A percentile compares a stretch with the other conserved stretches of the same genome.
These are phyloP conservation scores for Danio jaintianensis DNA, from an alignment of 2,797 vertebrate genomes.

Conservation along the genomic window DNA sequence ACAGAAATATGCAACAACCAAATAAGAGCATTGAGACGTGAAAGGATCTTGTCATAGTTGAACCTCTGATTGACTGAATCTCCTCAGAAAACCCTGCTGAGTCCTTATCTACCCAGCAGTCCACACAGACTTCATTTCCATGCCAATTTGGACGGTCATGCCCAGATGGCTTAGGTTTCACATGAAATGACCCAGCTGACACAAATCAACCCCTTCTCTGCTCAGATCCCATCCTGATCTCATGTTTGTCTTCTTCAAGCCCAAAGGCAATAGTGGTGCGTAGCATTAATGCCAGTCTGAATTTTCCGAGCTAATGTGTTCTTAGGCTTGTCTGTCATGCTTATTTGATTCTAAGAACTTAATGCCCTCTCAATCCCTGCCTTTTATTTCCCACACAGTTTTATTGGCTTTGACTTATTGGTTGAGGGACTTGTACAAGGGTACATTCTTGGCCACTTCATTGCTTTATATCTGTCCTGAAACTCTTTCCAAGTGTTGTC, in stretches of 20 bases:
- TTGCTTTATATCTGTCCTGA: conserved; percentile 54
- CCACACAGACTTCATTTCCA: conserved; percentile 42
- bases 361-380: conserved; percentile 34
- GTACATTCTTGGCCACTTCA: conserved; percentile 70
- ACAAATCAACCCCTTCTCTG: conserved; percentile 38
- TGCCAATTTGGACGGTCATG: conserved; percentile 46
- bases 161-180: conserved; percentile 51
- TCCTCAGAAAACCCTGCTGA: not conserved
- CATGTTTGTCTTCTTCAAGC: conserved; percentile 19
- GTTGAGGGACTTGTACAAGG: conserved; percentile 66
- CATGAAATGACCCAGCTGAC: conserved; percentile 43
- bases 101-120: conserved; percentile 29
- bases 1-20: conserved; percentile 12
- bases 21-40: not conserved
- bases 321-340: conserved; percentile 28
- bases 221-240: conserved; percentile 35
- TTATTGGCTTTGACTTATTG: conserved; percentile 47
- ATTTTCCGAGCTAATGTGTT: conserved; percentile 36
- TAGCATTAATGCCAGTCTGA: conserved; percentile 16
- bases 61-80: not conserved
- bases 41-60: not conserved
- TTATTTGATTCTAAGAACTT: conserved; percentile 38
- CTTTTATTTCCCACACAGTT: conserved; percentile 50
- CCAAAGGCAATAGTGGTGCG: conserved; percentile 12
- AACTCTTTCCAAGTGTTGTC: conserved; percentile 13